These are phyloP conservation scores for Phalanger gymnotis DNA, from an alignment of 2,797 vertebrate species.

Conservation along the genomic window DNA sequence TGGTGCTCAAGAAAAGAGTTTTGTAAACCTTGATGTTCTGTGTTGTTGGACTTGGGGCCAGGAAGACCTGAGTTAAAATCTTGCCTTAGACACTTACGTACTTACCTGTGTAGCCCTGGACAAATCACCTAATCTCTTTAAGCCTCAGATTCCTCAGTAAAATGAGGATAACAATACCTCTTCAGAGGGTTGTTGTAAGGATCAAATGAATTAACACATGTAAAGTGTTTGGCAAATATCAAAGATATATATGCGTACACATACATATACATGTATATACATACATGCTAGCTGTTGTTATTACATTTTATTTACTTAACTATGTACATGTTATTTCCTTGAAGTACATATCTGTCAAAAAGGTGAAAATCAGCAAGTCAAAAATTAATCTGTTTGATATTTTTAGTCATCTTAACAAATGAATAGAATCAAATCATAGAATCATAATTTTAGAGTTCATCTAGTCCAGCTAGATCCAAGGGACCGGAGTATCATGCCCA, in stretches of 20 bases:
- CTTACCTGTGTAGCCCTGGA: no score
- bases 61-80: no score
- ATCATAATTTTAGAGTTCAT: neutral
- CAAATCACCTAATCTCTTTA: no score
- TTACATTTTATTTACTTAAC: neutral
- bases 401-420: slow-evolving; percentile 6
- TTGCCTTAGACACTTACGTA: no score
- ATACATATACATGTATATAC: neutral
- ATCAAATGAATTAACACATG: neutral
- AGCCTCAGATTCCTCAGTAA: no score
- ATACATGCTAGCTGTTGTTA: neutral
- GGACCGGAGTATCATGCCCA: neutral
- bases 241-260: no score
- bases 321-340: slow-evolving; percentile 8
- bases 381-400: slow-evolving; percentile 17
- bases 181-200: neutral
- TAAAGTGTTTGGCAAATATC: neutral
- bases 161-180: neutral
- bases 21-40: no score
- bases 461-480: neutral
- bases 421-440: slow-evolving; percentile 4
- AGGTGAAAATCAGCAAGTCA: slow-evolving; percentile 5
- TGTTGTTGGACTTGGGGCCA: no score
- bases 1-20: no score
- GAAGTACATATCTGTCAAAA: neutral